Base-by-base conservation (phyloP, 2,888 invertebrate species). In the Dichetophora obliterata region DNA sequence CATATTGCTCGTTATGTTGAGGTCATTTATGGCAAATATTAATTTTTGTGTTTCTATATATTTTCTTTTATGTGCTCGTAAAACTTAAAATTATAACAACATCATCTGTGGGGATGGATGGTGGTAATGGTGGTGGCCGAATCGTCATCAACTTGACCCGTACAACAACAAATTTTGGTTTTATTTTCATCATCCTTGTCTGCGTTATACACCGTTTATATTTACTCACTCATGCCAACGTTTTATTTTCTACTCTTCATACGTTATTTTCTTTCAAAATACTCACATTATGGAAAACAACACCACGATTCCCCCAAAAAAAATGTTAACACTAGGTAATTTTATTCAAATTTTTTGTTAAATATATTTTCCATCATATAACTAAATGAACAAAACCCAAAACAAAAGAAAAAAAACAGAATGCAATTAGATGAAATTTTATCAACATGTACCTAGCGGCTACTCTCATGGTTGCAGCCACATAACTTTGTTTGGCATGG, bases 301-400 rank as follows among this genome's bases (percentile, higher is more conserved):
- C 74, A 74, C 54, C 65, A 54, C 65, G 65, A 37, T 52, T 65
- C 50, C 61, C 59, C 48, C 16, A 50, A 27, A 24, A 31, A 16
- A 43, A 61, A 22, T 61, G 72, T 74, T 66, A 14, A 52, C 66
- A 65, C 74, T 74, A 74, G 74, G 74, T 74, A 74, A 74, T 74
- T 74, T 34, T 74, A n/a, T 61, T 14, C 31, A 5, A 24, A 19
- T 61, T 14, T 63, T 63, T 31, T 63, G 27, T n/a, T 22, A 22
- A 19, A 22, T 19, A 22, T 14, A 8, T 8, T 54, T 6, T 8
- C 6, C 54, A 54, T 54, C 54, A 54, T 54, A n/a, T n/a, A 54
- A 22, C 22, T 54, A 22, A 54, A 22, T n/a, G 54, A 54, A 54
- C 22, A 22, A 22, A 19, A 43, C 14, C 43, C 11, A 43, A 22